Evolutionary conservation across 53 echinoderm and acorn worm species (phyloP).

Genomic region (Hippasteria phrygiana): DNA sequence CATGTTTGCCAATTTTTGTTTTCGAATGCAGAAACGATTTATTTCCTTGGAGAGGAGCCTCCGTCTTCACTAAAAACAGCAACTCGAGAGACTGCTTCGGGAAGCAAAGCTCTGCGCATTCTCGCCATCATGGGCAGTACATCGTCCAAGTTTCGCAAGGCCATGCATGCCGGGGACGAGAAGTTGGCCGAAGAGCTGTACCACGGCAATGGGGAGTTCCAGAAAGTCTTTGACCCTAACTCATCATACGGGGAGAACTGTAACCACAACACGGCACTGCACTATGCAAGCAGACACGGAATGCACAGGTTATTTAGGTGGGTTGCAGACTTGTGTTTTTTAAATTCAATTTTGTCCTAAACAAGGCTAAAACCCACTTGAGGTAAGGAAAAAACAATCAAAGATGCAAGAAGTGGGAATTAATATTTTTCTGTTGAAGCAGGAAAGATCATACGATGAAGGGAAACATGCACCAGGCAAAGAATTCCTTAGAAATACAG

Average conservation of each 20-base stretch:
- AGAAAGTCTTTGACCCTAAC: conserved; percentile 91
- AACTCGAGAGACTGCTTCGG: background rate
- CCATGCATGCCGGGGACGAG: conserved; percentile 95
- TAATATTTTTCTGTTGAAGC: too few relatives aligned
- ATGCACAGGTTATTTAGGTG: conserved; percentile 91
- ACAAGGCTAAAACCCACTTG: too few relatives aligned
- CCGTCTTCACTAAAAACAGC: background rate
- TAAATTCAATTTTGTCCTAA: background rate
- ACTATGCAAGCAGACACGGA: conserved; percentile 90
- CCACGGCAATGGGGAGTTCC: conserved; percentile 88
- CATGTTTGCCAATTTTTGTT: background rate
- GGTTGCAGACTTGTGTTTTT: background rate
- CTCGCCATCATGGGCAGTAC: conserved; percentile 81
- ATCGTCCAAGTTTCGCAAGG: conserved; percentile 97
- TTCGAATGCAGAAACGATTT: background rate
- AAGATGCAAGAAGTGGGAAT: too few relatives aligned
- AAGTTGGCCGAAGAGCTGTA: conserved; percentile 91
- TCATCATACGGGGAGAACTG: conserved; percentile 96
- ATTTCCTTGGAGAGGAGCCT: background rate
- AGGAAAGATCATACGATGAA: too few relatives aligned
- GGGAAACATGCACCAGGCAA: too few relatives aligned
- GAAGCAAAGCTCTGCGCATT: background rate
- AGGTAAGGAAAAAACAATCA: too few relatives aligned
- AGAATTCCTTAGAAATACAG: too few relatives aligned
- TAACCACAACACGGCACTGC: conserved; percentile 88